These are phyloP conservation scores for Cylloceria caligata DNA, from an alignment of 2,888 invertebrate species.

Conservation along the genomic window DNA sequence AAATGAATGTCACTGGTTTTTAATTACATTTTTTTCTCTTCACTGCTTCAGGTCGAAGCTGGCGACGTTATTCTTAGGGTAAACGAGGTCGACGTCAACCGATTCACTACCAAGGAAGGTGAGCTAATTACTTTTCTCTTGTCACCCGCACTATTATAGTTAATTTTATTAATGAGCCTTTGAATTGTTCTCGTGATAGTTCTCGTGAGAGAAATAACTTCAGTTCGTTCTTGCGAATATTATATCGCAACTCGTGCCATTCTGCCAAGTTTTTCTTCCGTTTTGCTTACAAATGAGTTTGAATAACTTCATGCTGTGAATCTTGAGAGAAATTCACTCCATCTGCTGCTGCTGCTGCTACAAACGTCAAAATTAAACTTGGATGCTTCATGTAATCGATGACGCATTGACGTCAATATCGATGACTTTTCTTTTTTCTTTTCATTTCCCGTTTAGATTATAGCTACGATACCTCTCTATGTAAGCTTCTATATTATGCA, in stretches of 20 bases:
- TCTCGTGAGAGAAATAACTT: slow-evolving; percentile 59
- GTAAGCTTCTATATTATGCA: not conserved
- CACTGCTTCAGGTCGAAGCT: slow-evolving; percentile 93
- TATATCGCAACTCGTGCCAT: slow-evolving; percentile 41
- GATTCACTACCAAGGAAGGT: slow-evolving; percentile 97
- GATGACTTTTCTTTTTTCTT: slow-evolving; percentile 6
- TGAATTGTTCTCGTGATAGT: slow-evolving; percentile 22
- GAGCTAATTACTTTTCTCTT: slow-evolving; percentile 81
- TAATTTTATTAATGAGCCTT: slow-evolving; percentile 38
- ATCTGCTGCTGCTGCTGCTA: not conserved
- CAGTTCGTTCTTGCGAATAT: slow-evolving; percentile 53
- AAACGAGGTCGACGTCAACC: slow-evolving; percentile 96
- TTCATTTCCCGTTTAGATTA: not conserved
- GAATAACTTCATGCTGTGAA: slow-evolving; percentile 34
- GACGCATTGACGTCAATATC: slow-evolving; percentile 5
- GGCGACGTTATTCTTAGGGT: slow-evolving; percentile 97
- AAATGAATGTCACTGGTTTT: slow-evolving; percentile 39
- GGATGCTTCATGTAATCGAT: not conserved
- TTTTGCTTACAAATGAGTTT: slow-evolving; percentile 46
- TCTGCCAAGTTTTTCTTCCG: slow-evolving; percentile 26
- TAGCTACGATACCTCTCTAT: not conserved
- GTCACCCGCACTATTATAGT: slow-evolving; percentile 26
- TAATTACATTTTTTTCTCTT: slow-evolving; percentile 43
- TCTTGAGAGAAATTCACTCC: not conserved
- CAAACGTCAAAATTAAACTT: not conserved